Evolutionary conservation across 2,888 invertebrate genomes (phyloP), one percentile per base, ranked within the genome.

Genomic region (Ormyrus rosae): DNA sequence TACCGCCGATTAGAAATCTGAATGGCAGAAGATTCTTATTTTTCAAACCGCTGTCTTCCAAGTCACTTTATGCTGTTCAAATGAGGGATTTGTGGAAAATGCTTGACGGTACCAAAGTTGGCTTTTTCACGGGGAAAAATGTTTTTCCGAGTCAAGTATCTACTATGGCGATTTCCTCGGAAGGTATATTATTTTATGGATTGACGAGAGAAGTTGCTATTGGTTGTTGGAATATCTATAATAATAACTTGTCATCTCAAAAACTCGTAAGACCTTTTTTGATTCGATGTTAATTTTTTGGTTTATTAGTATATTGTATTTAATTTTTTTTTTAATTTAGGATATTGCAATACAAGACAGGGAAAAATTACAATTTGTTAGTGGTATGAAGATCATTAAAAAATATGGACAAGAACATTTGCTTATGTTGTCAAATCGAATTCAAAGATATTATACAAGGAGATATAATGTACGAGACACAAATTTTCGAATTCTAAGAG

Each of bases 151-250:
- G 83, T 58, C 85, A 85, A 68, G 76, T 80, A 0, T 11, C 73
- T 0, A 46, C 69, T 13, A 19, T 45, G 64, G 85, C 83, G 0
- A 75, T 84, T 5, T 80, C 83, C 0, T 45, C n/a, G 0, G 78
- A 82, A 2, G 91, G 90, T 0, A 81, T 88, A 45, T 82, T 91
- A 3, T 91, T 91, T 82, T 91, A 88, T 76, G 89, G 90, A 0
- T 85, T 89, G 5, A 84, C 90, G 3, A 72, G 82, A 5, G 84
- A 87, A 69, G 89, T 89, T n/a, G 86, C 90, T 8, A 85, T 91
- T 9, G 88, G 85, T 10, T 91, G 91, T 77, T 90, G 89, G 88
- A 89, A 91, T 34, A 53, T 11, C 3, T 3, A 60, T 19, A 56
- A 45, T 34, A 34, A 34, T 34, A 34, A 34, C 34, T 34, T 34